phyloP scores from a whole-genome alignment of 2,888 invertebrate genomes.

The Tipula helvola region DNA sequence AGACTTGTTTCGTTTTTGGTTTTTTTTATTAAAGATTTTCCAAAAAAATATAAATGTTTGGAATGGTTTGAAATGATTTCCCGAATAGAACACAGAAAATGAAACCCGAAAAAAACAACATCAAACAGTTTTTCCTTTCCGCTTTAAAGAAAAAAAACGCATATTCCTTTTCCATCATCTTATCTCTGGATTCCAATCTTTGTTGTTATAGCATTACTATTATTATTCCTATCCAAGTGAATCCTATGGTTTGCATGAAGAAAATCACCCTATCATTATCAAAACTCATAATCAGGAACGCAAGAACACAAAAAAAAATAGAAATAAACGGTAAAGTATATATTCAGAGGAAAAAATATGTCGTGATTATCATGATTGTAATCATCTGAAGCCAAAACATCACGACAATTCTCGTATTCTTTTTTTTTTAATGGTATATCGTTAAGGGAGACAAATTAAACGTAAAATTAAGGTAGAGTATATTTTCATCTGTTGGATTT shows the following conservation, averaged over 20 bases:
- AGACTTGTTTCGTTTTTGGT: not conserved
- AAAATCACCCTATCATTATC: not conserved
- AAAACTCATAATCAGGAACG: constrained; percentile 4
- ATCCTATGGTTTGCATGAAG: not conserved
- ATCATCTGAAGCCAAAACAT: constrained; percentile 4
- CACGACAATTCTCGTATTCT: not conserved
- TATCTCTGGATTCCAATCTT: not conserved
- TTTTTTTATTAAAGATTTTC: not conserved
- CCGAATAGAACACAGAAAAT: not conserved
- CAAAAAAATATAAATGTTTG: not conserved
- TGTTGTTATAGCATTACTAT: not conserved
- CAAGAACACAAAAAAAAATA: not conserved
- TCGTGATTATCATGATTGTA: constrained; percentile 4
- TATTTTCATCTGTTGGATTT: not conserved
- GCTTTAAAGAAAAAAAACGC: not conserved
- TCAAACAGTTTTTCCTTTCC: not conserved
- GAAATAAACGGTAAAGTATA: not conserved
- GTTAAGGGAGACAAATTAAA: constrained; percentile 4
- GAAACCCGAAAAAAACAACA: not conserved
- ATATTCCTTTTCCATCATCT: not conserved
- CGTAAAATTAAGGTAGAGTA: not conserved
- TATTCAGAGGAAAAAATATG: not conserved
- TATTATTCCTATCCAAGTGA: not conserved
- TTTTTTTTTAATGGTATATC: not conserved
- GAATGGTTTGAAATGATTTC: not conserved